These are phyloP conservation scores for Nymphalis polychloros DNA, from an alignment of 2,888 invertebrate genomes.

Conservation along the genomic window DNA sequence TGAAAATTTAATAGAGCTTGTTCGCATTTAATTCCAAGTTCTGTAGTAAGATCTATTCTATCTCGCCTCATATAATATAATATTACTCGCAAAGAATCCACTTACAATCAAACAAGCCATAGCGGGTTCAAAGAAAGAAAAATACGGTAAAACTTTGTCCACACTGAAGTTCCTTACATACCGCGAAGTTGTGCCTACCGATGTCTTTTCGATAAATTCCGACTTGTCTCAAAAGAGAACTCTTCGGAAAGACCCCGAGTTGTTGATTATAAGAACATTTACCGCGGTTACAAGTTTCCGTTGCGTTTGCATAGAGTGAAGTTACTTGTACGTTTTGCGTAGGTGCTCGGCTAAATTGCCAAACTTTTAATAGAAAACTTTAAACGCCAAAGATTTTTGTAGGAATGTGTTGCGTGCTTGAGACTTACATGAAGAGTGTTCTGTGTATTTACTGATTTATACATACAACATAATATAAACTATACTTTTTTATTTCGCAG, in stretches of 20 bases:
- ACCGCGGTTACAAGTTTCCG: conserved; percentile 10
- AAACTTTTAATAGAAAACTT: conserved; percentile 7
- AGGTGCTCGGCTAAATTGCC: not conserved
- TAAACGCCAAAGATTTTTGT: conserved; percentile 2
- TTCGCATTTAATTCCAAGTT: too few species aligned
- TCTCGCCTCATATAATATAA: not conserved
- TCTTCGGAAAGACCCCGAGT: not conserved
- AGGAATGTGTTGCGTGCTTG: not conserved
- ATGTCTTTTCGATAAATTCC: conserved; percentile 32
- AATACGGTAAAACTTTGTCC: conserved; percentile 20
- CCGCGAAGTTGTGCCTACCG: conserved; percentile 24
- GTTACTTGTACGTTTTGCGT: conserved; percentile 4
- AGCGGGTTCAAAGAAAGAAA: conserved; percentile 17
- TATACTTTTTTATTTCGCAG: too few species aligned
- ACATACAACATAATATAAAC: too few species aligned
- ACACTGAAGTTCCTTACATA: conserved; percentile 15
- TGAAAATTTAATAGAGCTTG: too few species aligned
- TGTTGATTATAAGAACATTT: conserved; percentile 14
- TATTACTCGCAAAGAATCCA: conserved; percentile 2
- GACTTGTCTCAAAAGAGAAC: conserved; percentile 29
- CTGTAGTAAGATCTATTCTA: too few species aligned
- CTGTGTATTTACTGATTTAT: too few species aligned
- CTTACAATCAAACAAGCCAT: conserved; percentile 8
- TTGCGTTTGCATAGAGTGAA: conserved; percentile 11
- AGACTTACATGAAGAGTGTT: too few species aligned